Conservation (phyloP, 2,888 invertebrate genomes). For the Dione vanillae region DNA sequence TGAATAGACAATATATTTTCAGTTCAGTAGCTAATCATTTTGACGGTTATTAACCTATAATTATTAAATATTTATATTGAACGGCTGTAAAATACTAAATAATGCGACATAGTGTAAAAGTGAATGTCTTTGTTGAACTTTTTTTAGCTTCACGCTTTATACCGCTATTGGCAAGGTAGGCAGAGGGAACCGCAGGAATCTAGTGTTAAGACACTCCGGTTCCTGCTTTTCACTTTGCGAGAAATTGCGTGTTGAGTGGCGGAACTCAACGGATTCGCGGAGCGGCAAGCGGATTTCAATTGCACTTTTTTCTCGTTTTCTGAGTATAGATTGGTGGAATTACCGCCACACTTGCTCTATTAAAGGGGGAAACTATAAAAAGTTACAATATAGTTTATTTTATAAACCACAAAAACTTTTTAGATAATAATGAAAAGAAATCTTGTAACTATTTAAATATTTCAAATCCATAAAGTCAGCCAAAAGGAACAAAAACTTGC, state of each 20-base stretch:
- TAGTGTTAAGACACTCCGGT: too few species aligned
- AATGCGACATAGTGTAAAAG: not conserved
- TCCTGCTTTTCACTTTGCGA: too few species aligned
- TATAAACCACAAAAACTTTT: not conserved
- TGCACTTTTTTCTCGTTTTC: too few species aligned
- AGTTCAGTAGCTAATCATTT: not conserved
- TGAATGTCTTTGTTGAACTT: not conserved
- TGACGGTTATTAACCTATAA: not conserved
- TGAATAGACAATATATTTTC: not conserved
- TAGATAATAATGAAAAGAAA: not conserved
- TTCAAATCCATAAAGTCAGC: not conserved
- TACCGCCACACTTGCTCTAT: too few species aligned
- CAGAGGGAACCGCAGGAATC: too few species aligned
- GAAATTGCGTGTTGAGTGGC: too few species aligned
- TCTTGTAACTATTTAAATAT: slow-evolving; percentile 11
- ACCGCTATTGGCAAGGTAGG: too few species aligned
- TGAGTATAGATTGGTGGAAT: too few species aligned
- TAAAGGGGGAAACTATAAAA: too few species aligned
- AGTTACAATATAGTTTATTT: not conserved
- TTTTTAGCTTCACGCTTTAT: too few species aligned
- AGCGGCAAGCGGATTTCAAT: too few species aligned
- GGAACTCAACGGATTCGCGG: too few species aligned
- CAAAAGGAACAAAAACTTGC: slow-evolving; percentile 19
- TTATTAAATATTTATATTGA: not conserved
- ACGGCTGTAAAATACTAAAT: not conserved